These are phyloP conservation scores for Trimorus sp. DNA, from an alignment of 2,888 invertebrate species.

Conservation along the genomic window DNA sequence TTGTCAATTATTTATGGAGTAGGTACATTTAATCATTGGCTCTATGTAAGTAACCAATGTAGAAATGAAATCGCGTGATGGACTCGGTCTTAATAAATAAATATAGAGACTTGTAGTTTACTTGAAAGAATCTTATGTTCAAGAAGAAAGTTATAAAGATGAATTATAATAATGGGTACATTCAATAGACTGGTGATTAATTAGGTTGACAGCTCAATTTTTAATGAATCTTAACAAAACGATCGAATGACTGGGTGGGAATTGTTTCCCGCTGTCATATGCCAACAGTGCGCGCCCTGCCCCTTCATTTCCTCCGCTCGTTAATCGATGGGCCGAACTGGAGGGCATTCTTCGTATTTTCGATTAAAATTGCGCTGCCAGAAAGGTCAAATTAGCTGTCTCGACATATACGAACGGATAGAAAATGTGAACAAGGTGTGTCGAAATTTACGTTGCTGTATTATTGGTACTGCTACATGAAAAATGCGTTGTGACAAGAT, in stretches of 20 bases:
- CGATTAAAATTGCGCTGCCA: constrained; percentile 54
- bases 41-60: too few species aligned
- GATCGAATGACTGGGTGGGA: constrained; percentile 39
- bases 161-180: constrained; percentile 50
- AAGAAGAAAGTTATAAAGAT: constrained; percentile 42
- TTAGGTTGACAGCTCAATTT: constrained; percentile 62
- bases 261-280: constrained; percentile 62
- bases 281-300: constrained; percentile 56
- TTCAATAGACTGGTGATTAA: constrained; percentile 50
- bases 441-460: constrained; percentile 57
- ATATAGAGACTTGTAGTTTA: constrained; percentile 5
- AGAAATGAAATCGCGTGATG: too few species aligned
- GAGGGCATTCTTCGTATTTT: constrained; percentile 57
- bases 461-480: constrained; percentile 45
- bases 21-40: too few species aligned
- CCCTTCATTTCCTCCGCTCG: constrained; percentile 55
- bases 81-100: too few species aligned
- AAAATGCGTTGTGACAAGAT: constrained; percentile 46
- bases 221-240: constrained; percentile 58
- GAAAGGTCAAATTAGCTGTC: constrained; percentile 51
- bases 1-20: too few species aligned
- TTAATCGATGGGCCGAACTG: constrained; percentile 62
- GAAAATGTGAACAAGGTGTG: constrained; percentile 50
- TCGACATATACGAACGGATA: constrained; percentile 28
- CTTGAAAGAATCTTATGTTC: constrained; percentile 45